These are phyloP conservation scores for Erythrocercus mccallii DNA, from an alignment of 2,113 vertebrate genomes.

Conservation along the genomic window DNA sequence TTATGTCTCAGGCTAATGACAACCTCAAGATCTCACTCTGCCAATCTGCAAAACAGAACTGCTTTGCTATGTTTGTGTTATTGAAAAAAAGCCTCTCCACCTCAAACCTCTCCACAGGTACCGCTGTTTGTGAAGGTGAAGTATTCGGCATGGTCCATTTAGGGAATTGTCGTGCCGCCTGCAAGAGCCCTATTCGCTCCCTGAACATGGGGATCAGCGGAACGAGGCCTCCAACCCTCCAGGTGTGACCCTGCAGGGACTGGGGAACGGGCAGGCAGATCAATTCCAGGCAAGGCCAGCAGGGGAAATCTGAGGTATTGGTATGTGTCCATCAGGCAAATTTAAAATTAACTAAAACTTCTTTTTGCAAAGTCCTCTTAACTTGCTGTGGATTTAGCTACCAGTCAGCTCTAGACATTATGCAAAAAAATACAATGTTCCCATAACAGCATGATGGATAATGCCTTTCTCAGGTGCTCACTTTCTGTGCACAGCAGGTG, in stretches of 20 bases:
- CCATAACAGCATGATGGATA: not conserved
- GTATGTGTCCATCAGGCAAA: not conserved
- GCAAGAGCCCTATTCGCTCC: not conserved
- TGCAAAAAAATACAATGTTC: not conserved
- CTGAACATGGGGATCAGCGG: not conserved
- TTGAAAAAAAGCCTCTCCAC: not conserved
- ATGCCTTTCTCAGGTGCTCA: not conserved
- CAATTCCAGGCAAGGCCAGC: not conserved
- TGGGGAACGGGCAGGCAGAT: not conserved
- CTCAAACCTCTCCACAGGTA: not conserved
- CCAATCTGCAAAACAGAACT: not conserved
- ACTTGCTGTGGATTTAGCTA: not conserved
- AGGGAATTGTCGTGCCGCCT: not conserved
- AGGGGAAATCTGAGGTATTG: not conserved
- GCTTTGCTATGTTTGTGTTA: not conserved
- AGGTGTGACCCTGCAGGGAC: not conserved
- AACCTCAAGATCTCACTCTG: not conserved
- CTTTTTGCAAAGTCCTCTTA: not conserved
- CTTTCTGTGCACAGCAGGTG: not conserved
- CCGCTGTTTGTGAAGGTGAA: not conserved
- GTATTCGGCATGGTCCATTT: not conserved
- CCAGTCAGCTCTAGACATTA: not conserved
- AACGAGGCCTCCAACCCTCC: rapidly evolving
- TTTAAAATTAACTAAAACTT: not conserved
- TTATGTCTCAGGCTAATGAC: not conserved